Percentiles rank a stretch among this genome's conserved stretches.
These are phyloP conservation scores for Coregonus clupeaformis DNA, from an alignment of 2,113 vertebrate species.

Conservation along the genomic window DNA sequence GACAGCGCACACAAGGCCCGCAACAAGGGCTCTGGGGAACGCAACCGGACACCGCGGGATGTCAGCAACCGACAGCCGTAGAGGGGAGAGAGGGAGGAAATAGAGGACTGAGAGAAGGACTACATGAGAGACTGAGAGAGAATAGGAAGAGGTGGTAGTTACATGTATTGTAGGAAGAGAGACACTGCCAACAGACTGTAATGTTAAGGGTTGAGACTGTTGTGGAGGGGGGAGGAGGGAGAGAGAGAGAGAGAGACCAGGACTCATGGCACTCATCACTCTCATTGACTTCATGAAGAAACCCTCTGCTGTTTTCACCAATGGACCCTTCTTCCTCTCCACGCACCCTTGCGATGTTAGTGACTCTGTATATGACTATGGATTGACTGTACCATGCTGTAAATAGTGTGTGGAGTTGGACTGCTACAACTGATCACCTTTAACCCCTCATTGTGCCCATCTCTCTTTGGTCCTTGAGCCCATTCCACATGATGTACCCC, in stretches of 20 bases:
- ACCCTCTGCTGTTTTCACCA: neutral
- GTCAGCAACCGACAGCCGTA: slow-evolving; percentile 51
- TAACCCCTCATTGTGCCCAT: neutral
- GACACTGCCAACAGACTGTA: too few species aligned
- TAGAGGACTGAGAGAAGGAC: neutral
- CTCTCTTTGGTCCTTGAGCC: neutral
- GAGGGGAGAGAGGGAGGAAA: neutral
- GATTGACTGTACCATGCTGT: neutral
- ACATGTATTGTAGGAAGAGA: neutral
- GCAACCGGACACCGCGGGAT: slow-evolving; percentile 84
- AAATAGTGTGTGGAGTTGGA: neutral
- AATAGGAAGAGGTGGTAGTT: neutral
- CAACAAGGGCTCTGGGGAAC: slow-evolving; percentile 76
- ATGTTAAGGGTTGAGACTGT: neutral
- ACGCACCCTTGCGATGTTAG: neutral
- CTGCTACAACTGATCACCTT: neutral
- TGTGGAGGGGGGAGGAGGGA: neutral
- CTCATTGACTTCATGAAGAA: neutral
- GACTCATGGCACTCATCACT: neutral
- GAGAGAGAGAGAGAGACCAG: neutral
- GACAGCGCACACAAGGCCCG: slow-evolving; percentile 79
- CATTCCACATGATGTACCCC: too few species aligned
- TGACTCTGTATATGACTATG: neutral
- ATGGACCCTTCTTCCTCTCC: neutral
- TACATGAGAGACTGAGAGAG: neutral